phyloP scores from a whole-genome alignment of 2,113 vertebrate genomes.

The Tetraodon nigroviridis region DNA sequence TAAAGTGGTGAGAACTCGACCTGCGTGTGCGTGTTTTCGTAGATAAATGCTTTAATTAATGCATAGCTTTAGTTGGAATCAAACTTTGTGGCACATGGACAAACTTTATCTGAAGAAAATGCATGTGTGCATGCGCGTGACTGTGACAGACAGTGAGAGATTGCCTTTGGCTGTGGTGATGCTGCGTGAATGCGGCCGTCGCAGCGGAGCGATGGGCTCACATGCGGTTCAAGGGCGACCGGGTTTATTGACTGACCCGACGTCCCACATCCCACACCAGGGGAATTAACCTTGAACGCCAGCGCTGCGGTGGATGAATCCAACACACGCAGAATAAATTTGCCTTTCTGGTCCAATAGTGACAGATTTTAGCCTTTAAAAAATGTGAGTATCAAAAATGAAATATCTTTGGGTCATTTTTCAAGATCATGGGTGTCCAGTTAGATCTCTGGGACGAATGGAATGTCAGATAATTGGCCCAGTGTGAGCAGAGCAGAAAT shows the following conservation, averaged over 20 bases:
- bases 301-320: background rate
- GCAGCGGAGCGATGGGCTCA: conserved; percentile 4
- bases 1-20: conserved; percentile 53
- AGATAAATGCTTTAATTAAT: too few species aligned
- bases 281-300: conserved; percentile 31
- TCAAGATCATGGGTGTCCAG: too few species aligned
- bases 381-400: too few species aligned
- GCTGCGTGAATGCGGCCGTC: conserved; percentile 13
- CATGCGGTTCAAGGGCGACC: conserved; percentile 22
- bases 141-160: background rate
- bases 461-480: too few species aligned
- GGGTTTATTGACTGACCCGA: conserved; percentile 47
- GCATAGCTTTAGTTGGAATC: too few species aligned
- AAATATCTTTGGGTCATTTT: too few species aligned
- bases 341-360: too few species aligned
- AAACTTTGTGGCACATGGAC: too few species aligned
- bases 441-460: too few species aligned
- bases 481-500: too few species aligned
- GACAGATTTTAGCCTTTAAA: too few species aligned
- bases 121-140: background rate
- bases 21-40: too few species aligned
- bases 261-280: conserved; percentile 9
- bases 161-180: conserved; percentile 13
- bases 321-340: background rate
- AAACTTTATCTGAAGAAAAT: background rate